These are phyloP conservation scores for Melanotus villosus DNA, from an alignment of 2,888 invertebrate species.

Conservation along the genomic window DNA sequence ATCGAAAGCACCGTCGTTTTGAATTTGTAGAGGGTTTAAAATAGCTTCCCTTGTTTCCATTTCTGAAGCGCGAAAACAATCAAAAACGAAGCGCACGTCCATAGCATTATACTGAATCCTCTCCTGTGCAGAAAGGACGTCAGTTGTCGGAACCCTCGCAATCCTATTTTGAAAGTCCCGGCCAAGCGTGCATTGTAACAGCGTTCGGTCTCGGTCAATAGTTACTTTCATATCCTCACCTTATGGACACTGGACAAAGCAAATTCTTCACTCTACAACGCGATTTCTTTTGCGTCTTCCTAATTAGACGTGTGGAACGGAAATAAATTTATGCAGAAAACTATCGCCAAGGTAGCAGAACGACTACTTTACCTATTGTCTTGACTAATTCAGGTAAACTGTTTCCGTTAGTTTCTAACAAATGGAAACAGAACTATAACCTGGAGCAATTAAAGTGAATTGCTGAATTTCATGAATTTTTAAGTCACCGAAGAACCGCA, in stretches of 20 bases:
- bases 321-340: slow-evolving; percentile 43
- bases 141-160: slow-evolving; percentile 52
- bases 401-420: slow-evolving; percentile 49
- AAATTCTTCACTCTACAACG: slow-evolving; percentile 51
- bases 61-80: slow-evolving; percentile 32
- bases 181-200: slow-evolving; percentile 65
- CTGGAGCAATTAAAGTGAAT: slow-evolving; percentile 31
- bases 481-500: background rate
- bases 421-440: slow-evolving; percentile 26
- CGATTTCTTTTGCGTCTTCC: slow-evolving; percentile 49
- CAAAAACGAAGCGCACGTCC: slow-evolving; percentile 34
- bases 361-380: slow-evolving; percentile 50
- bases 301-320: slow-evolving; percentile 45
- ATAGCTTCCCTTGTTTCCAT: slow-evolving; percentile 26
- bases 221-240: slow-evolving; percentile 64
- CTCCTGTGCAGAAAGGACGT: slow-evolving; percentile 44
- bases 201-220: slow-evolving; percentile 64
- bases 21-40: slow-evolving; percentile 28
- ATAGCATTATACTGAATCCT: slow-evolving; percentile 41
- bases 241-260: slow-evolving; percentile 57
- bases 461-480: slow-evolving; percentile 38
- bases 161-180: slow-evolving; percentile 64
- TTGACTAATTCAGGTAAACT: slow-evolving; percentile 49
- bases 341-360: slow-evolving; percentile 49
- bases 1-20: background rate